Conservation (phyloP, 2,113 vertebrate genomes). For the Gavialis gangeticus region DNA sequence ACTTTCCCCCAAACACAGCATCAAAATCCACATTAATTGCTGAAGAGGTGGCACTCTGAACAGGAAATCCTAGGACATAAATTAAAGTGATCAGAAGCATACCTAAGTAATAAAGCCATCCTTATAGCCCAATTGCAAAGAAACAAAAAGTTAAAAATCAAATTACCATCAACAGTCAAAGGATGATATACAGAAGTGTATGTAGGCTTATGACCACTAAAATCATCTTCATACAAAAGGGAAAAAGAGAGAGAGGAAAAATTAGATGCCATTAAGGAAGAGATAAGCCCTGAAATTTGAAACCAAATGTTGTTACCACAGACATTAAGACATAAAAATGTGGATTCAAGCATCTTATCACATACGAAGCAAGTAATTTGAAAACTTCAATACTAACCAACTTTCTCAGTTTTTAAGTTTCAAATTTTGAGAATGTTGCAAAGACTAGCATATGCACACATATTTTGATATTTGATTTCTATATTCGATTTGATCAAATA, state of each 20-base stretch:
- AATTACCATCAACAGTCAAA: slow-evolving; percentile 64
- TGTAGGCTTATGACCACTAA: slow-evolving; percentile 49
- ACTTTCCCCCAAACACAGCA: slow-evolving; percentile 90
- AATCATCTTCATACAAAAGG: slow-evolving; percentile 46
- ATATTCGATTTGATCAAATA: not conserved
- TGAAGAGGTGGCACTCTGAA: slow-evolving; percentile 75
- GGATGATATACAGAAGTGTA: slow-evolving; percentile 54
- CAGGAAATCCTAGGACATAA: slow-evolving; percentile 68
- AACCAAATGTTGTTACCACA: too few species aligned
- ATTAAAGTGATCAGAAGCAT: not conserved
- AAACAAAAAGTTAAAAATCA: not conserved
- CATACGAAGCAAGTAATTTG: not conserved
- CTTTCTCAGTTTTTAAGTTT: not conserved
- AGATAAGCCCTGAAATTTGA: not conserved
- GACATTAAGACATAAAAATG: not conserved
- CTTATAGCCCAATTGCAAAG: not conserved
- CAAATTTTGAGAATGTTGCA: not conserved
- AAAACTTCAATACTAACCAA: not conserved
- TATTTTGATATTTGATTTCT: not conserved
- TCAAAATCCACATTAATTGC: slow-evolving; percentile 92
- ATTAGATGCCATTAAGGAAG: not conserved
- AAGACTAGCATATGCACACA: not conserved
- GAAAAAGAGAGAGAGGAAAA: not conserved
- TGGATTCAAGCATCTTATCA: not conserved
- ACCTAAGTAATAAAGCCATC: not conserved